These are phyloP conservation scores for Helostoma temminkii DNA, from an alignment of 2,797 vertebrate species.

Conservation along the genomic window DNA sequence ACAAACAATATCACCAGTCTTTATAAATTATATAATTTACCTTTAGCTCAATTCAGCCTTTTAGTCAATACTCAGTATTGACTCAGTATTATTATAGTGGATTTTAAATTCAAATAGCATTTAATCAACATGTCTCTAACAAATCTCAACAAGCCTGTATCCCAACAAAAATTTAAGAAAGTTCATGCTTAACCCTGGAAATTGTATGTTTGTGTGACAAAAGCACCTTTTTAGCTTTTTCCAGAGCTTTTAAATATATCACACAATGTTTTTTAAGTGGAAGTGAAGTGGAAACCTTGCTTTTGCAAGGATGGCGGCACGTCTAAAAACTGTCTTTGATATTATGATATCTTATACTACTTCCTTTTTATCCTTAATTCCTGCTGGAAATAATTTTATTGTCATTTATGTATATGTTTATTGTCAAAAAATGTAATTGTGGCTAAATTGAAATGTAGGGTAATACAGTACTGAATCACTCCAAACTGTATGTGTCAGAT, in stretches of 20 bases:
- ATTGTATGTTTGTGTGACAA: no score
- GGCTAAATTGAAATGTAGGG: neutral
- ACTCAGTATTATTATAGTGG: no score
- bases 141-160: neutral
- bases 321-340: no score
- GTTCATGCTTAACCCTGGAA: no score
- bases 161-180: neutral
- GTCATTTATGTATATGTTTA: neutral
- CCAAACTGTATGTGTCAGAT: neutral
- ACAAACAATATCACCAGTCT: neutral
- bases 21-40: neutral
- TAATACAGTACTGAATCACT: neutral
- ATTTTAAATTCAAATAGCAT: neutral
- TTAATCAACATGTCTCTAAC: no score
- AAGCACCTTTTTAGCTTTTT: no score
- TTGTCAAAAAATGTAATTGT: neutral
- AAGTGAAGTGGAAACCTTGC: no score
- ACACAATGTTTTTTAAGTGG: no score
- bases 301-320: neutral
- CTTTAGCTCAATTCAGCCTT: neutral
- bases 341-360: no score
- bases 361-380: no score
- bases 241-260: neutral
- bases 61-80: neutral
- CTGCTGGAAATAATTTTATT: neutral